These are phyloP conservation scores for Frankliniella fusca DNA, from an alignment of 2,888 invertebrate species.

Conservation along the genomic window DNA sequence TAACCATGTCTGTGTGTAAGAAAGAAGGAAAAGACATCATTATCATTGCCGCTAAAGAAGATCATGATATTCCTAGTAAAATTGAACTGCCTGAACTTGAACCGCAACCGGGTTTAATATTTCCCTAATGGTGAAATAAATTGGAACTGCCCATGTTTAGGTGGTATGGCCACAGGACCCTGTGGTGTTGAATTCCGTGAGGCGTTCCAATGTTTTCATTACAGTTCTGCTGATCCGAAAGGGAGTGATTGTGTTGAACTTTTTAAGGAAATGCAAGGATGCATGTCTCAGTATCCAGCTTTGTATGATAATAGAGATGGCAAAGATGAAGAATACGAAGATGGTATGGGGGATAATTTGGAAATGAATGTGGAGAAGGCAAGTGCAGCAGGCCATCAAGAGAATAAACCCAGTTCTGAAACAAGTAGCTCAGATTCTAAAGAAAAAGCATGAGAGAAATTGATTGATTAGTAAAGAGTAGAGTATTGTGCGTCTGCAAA, in stretches of 20 bases:
- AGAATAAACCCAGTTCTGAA: not conserved
- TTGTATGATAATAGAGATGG: slow-evolving; percentile 69
- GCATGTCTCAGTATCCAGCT: slow-evolving; percentile 81
- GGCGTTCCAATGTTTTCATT: slow-evolving; percentile 93
- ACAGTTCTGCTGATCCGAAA: slow-evolving; percentile 82
- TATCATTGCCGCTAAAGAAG: slow-evolving; percentile 75
- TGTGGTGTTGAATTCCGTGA: slow-evolving; percentile 90
- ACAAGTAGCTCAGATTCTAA: not conserved
- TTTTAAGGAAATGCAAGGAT: slow-evolving; percentile 85
- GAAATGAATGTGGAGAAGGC: not conserved
- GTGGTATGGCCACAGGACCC: slow-evolving; percentile 96
- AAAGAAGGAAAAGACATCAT: slow-evolving; percentile 72
- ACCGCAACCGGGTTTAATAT: slow-evolving; percentile 73
- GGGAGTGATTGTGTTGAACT: slow-evolving; percentile 89
- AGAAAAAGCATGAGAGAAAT: not conserved
- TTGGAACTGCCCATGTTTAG: slow-evolving; percentile 95
- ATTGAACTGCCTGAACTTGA: slow-evolving; percentile 67
- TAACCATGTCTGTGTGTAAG: slow-evolving; percentile 41
- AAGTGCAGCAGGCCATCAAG: too few relatives aligned
- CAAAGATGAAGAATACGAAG: slow-evolving; percentile 57
- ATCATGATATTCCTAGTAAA: slow-evolving; percentile 68
- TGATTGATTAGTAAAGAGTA: not conserved
- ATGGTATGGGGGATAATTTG: slow-evolving; percentile 38
- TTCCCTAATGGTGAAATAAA: slow-evolving; percentile 84
- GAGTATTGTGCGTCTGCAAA: not conserved